Evolutionary conservation across 2,113 vertebrate species (phyloP), one percentile per base, ranked within the genome.

Genomic region (Aix galericulata): DNA sequence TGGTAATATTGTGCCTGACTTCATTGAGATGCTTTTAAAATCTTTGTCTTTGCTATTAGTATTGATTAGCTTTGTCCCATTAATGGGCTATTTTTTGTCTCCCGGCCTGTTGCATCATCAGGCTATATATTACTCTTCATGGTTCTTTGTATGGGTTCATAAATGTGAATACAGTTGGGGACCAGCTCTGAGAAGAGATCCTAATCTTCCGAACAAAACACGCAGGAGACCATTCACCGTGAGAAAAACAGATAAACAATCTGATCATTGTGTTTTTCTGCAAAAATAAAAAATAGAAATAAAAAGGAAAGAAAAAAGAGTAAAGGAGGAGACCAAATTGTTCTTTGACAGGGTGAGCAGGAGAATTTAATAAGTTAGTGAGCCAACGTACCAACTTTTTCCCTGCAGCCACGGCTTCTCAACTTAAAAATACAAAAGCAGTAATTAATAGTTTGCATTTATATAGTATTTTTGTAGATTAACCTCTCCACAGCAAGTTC

Each of bases 1-100:
- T 83, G 46, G 32, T 89, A 91, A 64, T 59, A 56, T 74, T 96
- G 88, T 82, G 60, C 91, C 88, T 88, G 93, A 80, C 94, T 97
- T 91, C 75, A 95, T 91, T 84, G 88, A 96, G 96, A 97, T 89
- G 97, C 97, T 98, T 98, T 98, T 97, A 98, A 97, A 96, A 97
- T 75, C 96, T 90, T 94, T 60, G 88, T 73, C 82, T 94, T 94
- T 78, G 96, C 89, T 88, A 78, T 80, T 78, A 83, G 91, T 97
- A 98, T 98, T 76, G 98, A 98, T 98, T 82, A 77, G 87, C 88
- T 90, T 83, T 89, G 95, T 88, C 86, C 97, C 95, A 97, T 96
- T 98, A 97, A 97, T 96, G 97, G 97, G 94, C 75, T 95, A 63
- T 89, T 96, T 94, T 85, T 85, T 83, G n/a, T 84, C 76, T 81